phyloP scores from a whole-genome alignment of 2,113 vertebrate genomes.

The Sisor rabdophorus region DNA sequence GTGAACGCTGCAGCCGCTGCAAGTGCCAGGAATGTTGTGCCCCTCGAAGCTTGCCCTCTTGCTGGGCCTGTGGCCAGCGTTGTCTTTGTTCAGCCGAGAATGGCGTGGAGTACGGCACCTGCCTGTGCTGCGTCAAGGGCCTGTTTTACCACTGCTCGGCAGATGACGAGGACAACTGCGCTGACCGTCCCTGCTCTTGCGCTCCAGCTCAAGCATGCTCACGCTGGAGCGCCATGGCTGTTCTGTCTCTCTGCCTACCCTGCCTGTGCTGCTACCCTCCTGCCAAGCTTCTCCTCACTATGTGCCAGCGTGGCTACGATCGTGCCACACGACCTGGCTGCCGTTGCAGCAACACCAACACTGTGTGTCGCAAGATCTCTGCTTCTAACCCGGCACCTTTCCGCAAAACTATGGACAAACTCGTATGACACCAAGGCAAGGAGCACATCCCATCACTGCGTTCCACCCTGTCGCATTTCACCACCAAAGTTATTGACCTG shows the following conservation, averaged over 20 bases:
- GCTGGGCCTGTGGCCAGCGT: slow-evolving; percentile 90
- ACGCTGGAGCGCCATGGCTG: slow-evolving; percentile 88
- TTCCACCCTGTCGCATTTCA: slow-evolving; percentile 26
- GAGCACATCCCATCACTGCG: background rate
- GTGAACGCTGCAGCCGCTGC: slow-evolving; percentile 89
- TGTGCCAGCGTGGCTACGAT: slow-evolving; percentile 88
- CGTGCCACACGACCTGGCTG: slow-evolving; percentile 86
- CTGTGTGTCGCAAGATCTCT: slow-evolving; percentile 94
- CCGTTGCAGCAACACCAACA: slow-evolving; percentile 93
- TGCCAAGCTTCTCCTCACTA: slow-evolving; percentile 86
- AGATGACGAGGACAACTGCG: slow-evolving; percentile 94
- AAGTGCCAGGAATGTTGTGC: slow-evolving; percentile 85
- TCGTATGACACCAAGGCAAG: slow-evolving; percentile 79
- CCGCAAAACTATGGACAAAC: slow-evolving; percentile 88
- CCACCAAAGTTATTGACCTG: slow-evolving; percentile 35
- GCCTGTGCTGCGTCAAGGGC: slow-evolving; percentile 92
- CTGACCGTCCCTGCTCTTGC: slow-evolving; percentile 93
- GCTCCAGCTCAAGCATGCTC: slow-evolving; percentile 77
- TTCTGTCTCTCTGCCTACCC: slow-evolving; percentile 87
- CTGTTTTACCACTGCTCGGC: slow-evolving; percentile 98
- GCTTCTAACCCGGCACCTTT: slow-evolving; percentile 74
- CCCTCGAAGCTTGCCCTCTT: slow-evolving; percentile 84
- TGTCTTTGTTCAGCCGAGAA: slow-evolving; percentile 91
- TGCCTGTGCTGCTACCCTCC: slow-evolving; percentile 99
- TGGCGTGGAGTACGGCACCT: slow-evolving; percentile 87